Base-by-base conservation (phyloP, 2,113 vertebrate genomes). In the Eurypyga helias region DNA sequence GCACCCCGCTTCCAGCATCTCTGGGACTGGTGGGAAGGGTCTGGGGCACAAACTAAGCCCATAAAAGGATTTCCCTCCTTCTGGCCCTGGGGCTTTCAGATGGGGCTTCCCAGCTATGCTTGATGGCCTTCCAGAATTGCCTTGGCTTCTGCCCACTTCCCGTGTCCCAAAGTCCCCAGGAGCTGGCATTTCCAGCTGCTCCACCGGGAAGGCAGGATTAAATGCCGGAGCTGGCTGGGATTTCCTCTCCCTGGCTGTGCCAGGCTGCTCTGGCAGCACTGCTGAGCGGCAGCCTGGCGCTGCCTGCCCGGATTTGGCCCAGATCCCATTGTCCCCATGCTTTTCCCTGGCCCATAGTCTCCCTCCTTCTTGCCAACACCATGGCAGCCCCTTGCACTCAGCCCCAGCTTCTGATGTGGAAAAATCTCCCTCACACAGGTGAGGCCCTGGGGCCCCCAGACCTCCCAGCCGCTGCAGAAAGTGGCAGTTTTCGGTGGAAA, bases 201-300 rank as follows among this genome's bases (percentile, higher is more conserved):
- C 82, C 76, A 49, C 55, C 1, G 5, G 65, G 61, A 84, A 95
- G 28, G 64, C 20, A 33, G 70, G 48, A 93, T 76, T 82, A 86
- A 83, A 89, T 31, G 12, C 83, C 6, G 10, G 38, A 72, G 49
- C 82, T 94, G 82, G 48, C 75, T 95, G 90, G 84, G 78, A 72
- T 95, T 83, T 94, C 92, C 89, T 89, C 55, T 90, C 36, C 71
- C 24, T 2, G 3, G 23, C 75, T 7, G 2, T 82, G 78, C 87
- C 81, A 93, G 61, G 51, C 48, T 92, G 65, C 70, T 79, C 90
- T 89, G 83, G 77, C 87, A 96, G 65, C 83, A 89, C 11, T 29
- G 36, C 67, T 46, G 21, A 90, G 46, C 9, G 7, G 83, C 54
- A 93, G 72, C 69, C 84, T 70, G 43, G 72, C 5, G 7, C 72